Evolutionary conservation across 2,888 invertebrate genomes (phyloP), one percentile per base, ranked within the genome.

Genomic region (Ennomos fuscantarius): DNA sequence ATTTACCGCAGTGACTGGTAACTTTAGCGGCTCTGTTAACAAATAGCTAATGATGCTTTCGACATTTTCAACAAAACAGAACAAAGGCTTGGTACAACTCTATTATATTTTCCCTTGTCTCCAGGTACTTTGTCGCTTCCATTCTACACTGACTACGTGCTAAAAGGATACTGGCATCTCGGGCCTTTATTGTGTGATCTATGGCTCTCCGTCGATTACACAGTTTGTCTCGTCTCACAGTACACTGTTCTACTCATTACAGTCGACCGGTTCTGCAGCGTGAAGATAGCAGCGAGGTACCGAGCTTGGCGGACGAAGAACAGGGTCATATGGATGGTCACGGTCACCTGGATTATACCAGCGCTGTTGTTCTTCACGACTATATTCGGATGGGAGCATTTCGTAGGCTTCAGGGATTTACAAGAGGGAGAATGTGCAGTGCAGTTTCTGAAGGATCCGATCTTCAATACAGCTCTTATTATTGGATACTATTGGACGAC

Each of bases 301-400:
- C 94, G 99, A 65, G 96, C 97, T 73, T 99, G 99, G 99, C 93
- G 99, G 51, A 99, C 99, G 5, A 97, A 98, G 78, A 95, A 95
- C 63, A 95, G 97, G 71, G 99, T 99, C 10, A 95, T 98, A 61
- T 96, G 97, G 94, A 98, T 99, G 97, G 97, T 99, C 1, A 96
- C 97, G 5, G 96, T 98, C 42, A 99, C 98, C 0, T 99, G 99
- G 99, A 96, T 99, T 52, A 96, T 99, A 70, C 99, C 99, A 44
- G 97, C 98, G 0, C 90, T 99, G 56, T 93, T 99, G 9, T 99
- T 99, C 89, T 99, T 99, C 87, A 98, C 98, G 67, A 98, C 98
- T 63, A 99, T 99, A 69, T 99, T 99, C 79, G 99, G 99, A 41
- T 99, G 99, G 99, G 99, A 99, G 81, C 98, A 98, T 84, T 99